Conservation (phyloP, 2,113 vertebrate genomes). For the Oceanites oceanicus region DNA sequence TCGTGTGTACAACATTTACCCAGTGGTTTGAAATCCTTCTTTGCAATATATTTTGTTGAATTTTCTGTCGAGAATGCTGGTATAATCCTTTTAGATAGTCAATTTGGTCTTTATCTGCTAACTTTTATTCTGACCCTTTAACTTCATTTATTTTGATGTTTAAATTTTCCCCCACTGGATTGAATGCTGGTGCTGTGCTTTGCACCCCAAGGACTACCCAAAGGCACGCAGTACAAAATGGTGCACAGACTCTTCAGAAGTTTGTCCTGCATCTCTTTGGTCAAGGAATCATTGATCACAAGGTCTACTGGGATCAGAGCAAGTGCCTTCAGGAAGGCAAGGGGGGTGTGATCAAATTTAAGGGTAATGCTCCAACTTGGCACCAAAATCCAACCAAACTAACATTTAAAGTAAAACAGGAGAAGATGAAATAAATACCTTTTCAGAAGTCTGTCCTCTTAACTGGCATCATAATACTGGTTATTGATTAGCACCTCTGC, state of each 20-base stretch:
- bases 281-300: background rate
- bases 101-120: background rate
- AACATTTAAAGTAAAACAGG: background rate
- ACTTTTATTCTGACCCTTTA: background rate
- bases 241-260: background rate
- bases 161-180: background rate
- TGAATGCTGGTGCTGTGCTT: background rate
- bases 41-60: background rate
- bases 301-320: background rate
- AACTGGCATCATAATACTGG: background rate
- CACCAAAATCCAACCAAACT: background rate
- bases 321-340: background rate
- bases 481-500: background rate
- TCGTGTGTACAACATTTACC: background rate
- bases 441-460: background rate
- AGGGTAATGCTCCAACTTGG: background rate
- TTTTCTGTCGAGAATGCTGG: background rate
- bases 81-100: background rate
- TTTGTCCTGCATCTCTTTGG: background rate
- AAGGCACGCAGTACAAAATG: fast-evolving
- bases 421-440: background rate
- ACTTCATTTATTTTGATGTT: background rate
- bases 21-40: background rate
- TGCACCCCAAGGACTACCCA: background rate
- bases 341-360: background rate